phyloP scores from a whole-genome alignment of 2,113 vertebrate genomes.

The Thryonomys swinderianus region DNA sequence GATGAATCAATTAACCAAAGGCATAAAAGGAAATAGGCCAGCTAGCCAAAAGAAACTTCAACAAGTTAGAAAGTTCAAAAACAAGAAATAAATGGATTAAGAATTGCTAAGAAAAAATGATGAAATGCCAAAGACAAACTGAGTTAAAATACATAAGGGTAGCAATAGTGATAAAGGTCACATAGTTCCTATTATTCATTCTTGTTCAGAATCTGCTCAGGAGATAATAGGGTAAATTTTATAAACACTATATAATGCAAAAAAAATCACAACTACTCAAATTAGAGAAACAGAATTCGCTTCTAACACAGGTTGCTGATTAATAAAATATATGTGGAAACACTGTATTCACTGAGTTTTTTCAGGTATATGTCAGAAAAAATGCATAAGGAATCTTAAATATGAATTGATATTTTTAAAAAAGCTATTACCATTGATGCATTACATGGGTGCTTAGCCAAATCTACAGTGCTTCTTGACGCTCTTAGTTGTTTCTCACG shows the following conservation, averaged over 20 bases:
- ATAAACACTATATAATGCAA: not conserved
- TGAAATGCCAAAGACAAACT: not conserved
- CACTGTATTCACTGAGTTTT: not conserved
- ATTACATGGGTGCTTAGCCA: constrained; percentile 98
- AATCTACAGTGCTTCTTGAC: constrained; percentile 91
- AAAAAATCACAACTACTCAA: not conserved
- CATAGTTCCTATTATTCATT: not conserved
- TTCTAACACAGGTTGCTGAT: not conserved
- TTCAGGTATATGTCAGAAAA: not conserved
- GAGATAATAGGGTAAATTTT: not conserved
- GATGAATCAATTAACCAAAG: not conserved
- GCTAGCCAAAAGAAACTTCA: not conserved
- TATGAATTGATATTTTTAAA: not conserved
- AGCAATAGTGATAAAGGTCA: not conserved
- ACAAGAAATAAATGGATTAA: not conserved
- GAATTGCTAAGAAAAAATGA: not conserved
- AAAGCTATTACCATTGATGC: constrained; percentile 90
- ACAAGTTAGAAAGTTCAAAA: not conserved
- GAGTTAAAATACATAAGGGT: not conserved
- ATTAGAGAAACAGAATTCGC: not conserved
- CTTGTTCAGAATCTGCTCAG: not conserved
- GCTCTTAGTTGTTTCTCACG: constrained; percentile 96
- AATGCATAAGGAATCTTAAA: not conserved
- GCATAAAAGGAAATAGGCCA: not conserved
- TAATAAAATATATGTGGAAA: not conserved